phyloP scores from a whole-genome alignment of 1,140 invertebrate genomes.

The Leucophenga varia region DNA sequence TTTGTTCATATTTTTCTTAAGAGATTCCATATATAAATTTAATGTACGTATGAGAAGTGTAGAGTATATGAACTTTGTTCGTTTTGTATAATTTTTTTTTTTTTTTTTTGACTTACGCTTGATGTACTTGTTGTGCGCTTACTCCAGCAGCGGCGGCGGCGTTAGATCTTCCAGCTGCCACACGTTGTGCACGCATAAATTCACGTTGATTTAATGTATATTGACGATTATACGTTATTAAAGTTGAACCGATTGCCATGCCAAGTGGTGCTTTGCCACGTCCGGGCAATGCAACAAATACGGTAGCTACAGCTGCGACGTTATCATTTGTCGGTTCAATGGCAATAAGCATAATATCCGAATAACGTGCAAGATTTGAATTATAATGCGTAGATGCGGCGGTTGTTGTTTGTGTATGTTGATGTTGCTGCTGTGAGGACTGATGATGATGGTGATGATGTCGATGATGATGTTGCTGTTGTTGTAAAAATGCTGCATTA shows the following conservation, averaged over 20 bases:
- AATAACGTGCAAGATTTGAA: constrained; percentile 51
- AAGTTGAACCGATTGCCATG: constrained; percentile 47
- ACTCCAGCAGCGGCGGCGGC: constrained; percentile 1
- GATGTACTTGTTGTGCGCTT: constrained; percentile 32
- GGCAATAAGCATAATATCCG: constrained; percentile 79
- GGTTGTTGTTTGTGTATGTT: constrained; percentile 34
- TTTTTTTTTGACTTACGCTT: constrained; percentile 16
- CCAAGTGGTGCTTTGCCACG: constrained; percentile 45
- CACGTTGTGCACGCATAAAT: constrained; percentile 32
- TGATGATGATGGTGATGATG: not conserved
- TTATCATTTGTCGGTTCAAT: constrained; percentile 86
- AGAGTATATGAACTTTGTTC: too few relatives aligned
- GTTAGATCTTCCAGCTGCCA: not conserved
- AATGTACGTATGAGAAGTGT: too few relatives aligned
- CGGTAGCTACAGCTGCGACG: constrained; percentile 83
- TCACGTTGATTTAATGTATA: constrained; percentile 44
- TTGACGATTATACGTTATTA: constrained; percentile 45
- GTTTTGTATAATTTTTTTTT: too few relatives aligned
- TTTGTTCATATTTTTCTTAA: too few relatives aligned
- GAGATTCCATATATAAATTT: too few relatives aligned
- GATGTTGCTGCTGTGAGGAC: constrained; percentile 17
- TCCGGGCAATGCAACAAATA: constrained; percentile 67
- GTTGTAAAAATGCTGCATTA: constrained; percentile 32
- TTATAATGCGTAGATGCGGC: constrained; percentile 32
- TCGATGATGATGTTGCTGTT: constrained; percentile 18